Conservation (phyloP, 2,888 invertebrate species). For the Glaucopsyche alexis region DNA sequence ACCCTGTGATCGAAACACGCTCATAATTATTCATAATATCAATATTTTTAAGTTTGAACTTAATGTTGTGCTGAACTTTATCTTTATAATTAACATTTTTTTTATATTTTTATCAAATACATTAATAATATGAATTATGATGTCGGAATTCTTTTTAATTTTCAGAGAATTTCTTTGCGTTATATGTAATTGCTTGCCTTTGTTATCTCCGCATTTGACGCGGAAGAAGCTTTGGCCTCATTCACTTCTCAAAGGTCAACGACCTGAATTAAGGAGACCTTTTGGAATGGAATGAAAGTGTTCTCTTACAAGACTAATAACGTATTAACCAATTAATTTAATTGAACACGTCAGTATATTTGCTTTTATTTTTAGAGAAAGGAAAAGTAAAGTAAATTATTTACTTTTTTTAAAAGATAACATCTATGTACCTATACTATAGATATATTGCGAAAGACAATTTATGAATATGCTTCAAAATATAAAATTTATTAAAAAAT, state of each 20-base stretch:
- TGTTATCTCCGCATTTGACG: neutral
- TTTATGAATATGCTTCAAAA: too few species aligned
- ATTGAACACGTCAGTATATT: neutral
- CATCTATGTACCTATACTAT: too few species aligned
- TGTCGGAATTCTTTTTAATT: neutral
- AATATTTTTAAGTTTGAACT: too few species aligned
- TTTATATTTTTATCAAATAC: too few species aligned
- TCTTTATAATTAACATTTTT: too few species aligned
- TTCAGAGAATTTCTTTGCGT: neutral
- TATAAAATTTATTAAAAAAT: too few species aligned
- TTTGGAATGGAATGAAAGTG: neutral
- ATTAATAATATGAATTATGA: too few species aligned
- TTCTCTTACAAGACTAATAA: neutral
- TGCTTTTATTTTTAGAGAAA: neutral
- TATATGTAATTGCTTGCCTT: neutral
- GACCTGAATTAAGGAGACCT: neutral
- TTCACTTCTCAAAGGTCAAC: neutral
- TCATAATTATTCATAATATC: too few species aligned
- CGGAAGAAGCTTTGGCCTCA: neutral
- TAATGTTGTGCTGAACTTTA: too few species aligned
- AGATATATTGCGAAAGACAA: too few species aligned
- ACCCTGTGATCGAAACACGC: too few species aligned
- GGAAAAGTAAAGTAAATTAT: neutral
- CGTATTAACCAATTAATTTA: neutral
- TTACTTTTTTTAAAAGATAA: too few species aligned